Evolutionary conservation across 2,888 invertebrate genomes (phyloP), one percentile per base, ranked within the genome.

Genomic region (Molorchus minor): DNA sequence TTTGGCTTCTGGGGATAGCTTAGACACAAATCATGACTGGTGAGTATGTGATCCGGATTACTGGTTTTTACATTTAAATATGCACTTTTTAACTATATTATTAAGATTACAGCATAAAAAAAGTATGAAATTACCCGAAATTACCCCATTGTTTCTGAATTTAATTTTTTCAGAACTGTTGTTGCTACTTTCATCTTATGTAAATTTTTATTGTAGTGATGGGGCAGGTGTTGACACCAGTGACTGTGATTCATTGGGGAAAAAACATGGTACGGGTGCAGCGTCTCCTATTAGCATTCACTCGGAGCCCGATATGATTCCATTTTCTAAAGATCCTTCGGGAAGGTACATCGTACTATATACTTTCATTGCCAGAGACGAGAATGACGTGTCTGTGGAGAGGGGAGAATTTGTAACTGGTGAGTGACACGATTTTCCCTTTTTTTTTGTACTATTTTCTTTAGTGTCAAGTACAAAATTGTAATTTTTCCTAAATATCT

Each of bases 341-440:
- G 96, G 96, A 1, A 86, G 94, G 38, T 96, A 93, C 76, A 94
- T 96, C 65, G 96, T 96, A 0, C 83, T 97, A 12, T 97, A 96
- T 80, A 94, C 95, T 0, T 97, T 96, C 78, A 91, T 93, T 33
- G 96, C 96, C 0, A 82, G 94, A 29, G 95, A 96, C 77, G 96
- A 96, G 77, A 96, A 96, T 75, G 97, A 97, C 79, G 91, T 96
- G 0, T 93, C 92, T 33, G 96, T 97, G 0, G 94, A 95, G 74
- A 84, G 95, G 44, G 96, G 96, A 0, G 96, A 97, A 78, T 93
- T 96, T 82, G 95, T 97, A n/a, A 96, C 96, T 57, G 86, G 86
- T 86, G 71, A 70, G 65, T n/a, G n/a, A n/a, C n/a, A n/a, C n/a
- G n/a, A n/a, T n/a, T n/a, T n/a, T n/a, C n/a, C n/a, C n/a, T n/a